Percentiles rank a stretch among this genome's conserved stretches.
phyloP scores from a whole-genome alignment of 2,797 vertebrate genomes.

The Pipistrellus pygmaeus region DNA sequence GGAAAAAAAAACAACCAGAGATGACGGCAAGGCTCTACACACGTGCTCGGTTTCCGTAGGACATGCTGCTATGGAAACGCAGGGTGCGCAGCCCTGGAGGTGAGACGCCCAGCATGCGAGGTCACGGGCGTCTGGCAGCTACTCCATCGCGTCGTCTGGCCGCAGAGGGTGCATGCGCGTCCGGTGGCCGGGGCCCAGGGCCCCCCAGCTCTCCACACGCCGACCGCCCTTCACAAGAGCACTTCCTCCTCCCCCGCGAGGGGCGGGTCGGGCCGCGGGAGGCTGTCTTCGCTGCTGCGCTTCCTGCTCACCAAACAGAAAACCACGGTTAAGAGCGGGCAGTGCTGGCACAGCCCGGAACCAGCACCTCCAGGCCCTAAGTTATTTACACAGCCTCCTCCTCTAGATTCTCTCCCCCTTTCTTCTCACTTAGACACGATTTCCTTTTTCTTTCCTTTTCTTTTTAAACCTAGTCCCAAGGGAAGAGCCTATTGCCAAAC shows the following conservation, averaged over 20 bases:
- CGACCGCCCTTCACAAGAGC: constrained; percentile 90
- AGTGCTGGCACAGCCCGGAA: not conserved
- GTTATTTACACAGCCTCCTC: not conserved
- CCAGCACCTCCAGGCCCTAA: not conserved
- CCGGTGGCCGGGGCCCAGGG: not conserved
- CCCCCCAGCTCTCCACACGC: constrained; percentile 35
- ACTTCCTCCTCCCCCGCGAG: constrained; percentile 92
- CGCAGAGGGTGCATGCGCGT: not conserved
- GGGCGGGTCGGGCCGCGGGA: constrained; percentile 91
- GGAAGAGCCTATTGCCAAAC: no score
- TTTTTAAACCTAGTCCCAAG: no score
- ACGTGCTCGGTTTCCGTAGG: constrained; percentile 80
- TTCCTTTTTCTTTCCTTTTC: no score
- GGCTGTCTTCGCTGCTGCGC: constrained; percentile 93
- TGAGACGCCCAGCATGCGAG: constrained; percentile 79
- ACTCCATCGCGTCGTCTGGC: constrained; percentile 69
- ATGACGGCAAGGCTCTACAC: constrained; percentile 79
- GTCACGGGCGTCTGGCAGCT: constrained; percentile 20
- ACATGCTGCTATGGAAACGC: constrained; percentile 87
- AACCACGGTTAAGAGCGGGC: not conserved
- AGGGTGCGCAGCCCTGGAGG: not conserved
- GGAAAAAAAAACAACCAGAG: constrained; percentile 58
- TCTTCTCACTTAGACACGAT: not conserved
- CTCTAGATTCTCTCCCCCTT: not conserved
- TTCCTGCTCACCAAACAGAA: constrained; percentile 91